Percentiles rank a stretch among this genome's conserved stretches.
These are phyloP conservation scores for Chlorops oryzae DNA, from an alignment of 1,140 invertebrate species.

Conservation along the genomic window DNA sequence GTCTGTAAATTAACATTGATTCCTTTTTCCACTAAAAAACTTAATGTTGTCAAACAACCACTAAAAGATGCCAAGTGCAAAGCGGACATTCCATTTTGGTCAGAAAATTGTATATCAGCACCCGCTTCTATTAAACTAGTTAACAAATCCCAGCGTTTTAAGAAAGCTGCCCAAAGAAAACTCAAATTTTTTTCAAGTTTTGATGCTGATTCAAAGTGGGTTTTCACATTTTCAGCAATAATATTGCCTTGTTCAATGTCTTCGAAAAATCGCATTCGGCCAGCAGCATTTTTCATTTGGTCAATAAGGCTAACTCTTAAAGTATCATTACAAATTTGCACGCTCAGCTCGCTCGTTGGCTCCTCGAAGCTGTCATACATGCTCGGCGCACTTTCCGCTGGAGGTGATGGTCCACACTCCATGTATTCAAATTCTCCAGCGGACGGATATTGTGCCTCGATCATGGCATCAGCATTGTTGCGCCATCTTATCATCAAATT, in stretches of 20 bases:
- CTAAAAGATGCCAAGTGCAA: constrained; percentile 72
- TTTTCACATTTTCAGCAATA: constrained; percentile 51
- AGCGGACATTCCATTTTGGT: constrained; percentile 63
- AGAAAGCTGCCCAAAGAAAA: constrained; percentile 64
- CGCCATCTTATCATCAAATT: constrained; percentile 47
- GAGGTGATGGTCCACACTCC: constrained; percentile 65
- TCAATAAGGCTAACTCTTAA: constrained; percentile 64
- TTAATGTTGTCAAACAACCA: constrained; percentile 63
- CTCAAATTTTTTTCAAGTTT: constrained; percentile 62
- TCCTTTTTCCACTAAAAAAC: constrained; percentile 61
- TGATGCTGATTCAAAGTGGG: constrained; percentile 52
- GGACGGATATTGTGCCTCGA: constrained; percentile 59
- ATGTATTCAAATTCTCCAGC: constrained; percentile 64
- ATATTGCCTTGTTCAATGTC: constrained; percentile 62
- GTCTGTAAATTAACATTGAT: constrained; percentile 61
- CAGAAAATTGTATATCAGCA: constrained; percentile 62
- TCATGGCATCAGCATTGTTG: constrained; percentile 55
- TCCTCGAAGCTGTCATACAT: constrained; percentile 70
- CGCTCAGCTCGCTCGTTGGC: constrained; percentile 61
- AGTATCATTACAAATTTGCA: constrained; percentile 67
- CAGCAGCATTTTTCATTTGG: constrained; percentile 61
- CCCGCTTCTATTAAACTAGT: constrained; percentile 56
- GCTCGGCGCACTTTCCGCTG: constrained; percentile 63
- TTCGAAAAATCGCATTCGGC: constrained; percentile 60
- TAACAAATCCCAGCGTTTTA: constrained; percentile 60